These are phyloP conservation scores for Colossoma macropomum DNA, from an alignment of 2,113 vertebrate genomes.

Conservation along the genomic window DNA sequence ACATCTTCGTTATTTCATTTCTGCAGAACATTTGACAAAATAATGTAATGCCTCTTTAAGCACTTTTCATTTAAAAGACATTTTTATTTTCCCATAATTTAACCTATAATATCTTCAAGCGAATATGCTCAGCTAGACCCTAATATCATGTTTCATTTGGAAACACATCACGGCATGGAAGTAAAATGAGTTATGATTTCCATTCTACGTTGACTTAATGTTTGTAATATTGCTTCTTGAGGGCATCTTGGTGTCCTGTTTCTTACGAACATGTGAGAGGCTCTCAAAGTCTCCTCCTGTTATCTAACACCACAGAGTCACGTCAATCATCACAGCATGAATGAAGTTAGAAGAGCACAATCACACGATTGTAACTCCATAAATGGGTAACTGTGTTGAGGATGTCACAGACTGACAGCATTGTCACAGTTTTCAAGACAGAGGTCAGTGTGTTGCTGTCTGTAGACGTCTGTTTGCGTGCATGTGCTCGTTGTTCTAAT, in stretches of 20 bases:
- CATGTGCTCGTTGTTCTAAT: not conserved
- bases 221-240: not conserved
- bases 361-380: conserved; percentile 24
- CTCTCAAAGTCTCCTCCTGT: not conserved
- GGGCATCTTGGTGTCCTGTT: not conserved
- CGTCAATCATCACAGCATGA: conserved; percentile 3
- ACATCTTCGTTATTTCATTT: too few relatives aligned
- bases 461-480: not conserved
- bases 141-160: too few relatives aligned
- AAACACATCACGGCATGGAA: too few relatives aligned
- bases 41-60: too few relatives aligned
- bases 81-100: too few relatives aligned
- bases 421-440: not conserved
- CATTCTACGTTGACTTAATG: too few relatives aligned
- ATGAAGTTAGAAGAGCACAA: conserved; percentile 6
- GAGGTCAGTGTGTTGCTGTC: conserved; percentile 19
- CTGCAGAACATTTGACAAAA: too few relatives aligned
- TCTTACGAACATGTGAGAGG: not conserved
- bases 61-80: too few relatives aligned
- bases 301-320: not conserved
- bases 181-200: too few relatives aligned
- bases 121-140: too few relatives aligned
- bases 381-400: conserved; percentile 19
- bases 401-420: not conserved
- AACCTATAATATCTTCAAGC: too few relatives aligned